These are phyloP conservation scores for Astropecten irregularis DNA, from an alignment of 53 echinoderm and acorn worm species.

Conservation along the genomic window DNA sequence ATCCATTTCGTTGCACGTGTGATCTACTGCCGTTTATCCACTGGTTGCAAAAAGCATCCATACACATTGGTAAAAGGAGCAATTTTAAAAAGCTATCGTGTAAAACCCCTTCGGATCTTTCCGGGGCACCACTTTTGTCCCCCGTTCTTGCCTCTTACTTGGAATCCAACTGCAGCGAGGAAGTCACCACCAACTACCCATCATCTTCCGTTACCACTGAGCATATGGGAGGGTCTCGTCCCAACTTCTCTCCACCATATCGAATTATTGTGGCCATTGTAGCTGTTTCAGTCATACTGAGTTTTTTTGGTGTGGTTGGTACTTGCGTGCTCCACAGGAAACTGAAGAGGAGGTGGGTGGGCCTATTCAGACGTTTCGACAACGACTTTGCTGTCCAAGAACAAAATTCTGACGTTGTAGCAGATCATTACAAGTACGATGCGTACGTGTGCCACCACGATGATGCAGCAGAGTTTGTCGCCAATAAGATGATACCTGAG, in stretches of 20 bases:
- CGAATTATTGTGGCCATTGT: not conserved
- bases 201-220: not conserved
- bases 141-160: conserved; percentile 13
- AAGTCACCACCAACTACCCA: not conserved
- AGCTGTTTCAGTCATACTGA: not conserved
- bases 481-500: conserved; percentile 14
- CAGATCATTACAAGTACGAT: not conserved
- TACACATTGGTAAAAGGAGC: conserved; percentile 17
- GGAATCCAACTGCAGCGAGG: conserved; percentile 24
- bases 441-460: conserved; percentile 55
- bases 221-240: not conserved
- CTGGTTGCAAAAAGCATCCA: conserved; percentile 32
- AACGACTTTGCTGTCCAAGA: not conserved
- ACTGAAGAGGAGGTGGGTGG: conserved; percentile 37
- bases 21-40: conserved; percentile 17
- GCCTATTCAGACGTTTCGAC: conserved; percentile 22
- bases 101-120: not conserved
- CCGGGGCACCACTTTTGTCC: not conserved
- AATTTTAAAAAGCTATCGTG: not conserved
- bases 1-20: conserved; percentile 31
- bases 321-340: conserved; percentile 6
- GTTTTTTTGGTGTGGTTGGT: not conserved
- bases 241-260: not conserved
- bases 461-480: conserved; percentile 15
- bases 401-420: not conserved